Evolutionary conservation across 2,888 invertebrate genomes (phyloP).

Genomic region (Sminthurinus aureus): DNA sequence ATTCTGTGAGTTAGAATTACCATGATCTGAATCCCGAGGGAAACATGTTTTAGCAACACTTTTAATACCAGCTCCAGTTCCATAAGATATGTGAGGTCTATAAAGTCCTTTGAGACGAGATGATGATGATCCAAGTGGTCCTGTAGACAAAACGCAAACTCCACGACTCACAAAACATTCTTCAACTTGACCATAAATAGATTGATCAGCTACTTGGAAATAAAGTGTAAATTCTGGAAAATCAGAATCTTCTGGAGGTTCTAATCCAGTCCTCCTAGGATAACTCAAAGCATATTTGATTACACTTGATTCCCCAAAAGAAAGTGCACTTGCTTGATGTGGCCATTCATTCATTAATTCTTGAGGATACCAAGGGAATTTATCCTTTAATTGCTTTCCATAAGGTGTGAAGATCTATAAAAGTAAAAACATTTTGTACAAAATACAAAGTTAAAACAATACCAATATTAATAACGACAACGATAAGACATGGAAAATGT

Average conservation of each 20-base stretch:
- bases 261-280: constrained; percentile 55
- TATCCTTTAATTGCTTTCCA: constrained; percentile 52
- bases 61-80: constrained; percentile 55
- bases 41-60: constrained; percentile 52
- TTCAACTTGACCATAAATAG: constrained; percentile 42
- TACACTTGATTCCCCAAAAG: constrained; percentile 56
- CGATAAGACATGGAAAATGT: too few relatives aligned
- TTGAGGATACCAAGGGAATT: constrained; percentile 58
- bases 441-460: too few relatives aligned
- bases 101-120: constrained; percentile 57
- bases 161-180: constrained; percentile 55
- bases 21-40: constrained; percentile 18
- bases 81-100: constrained; percentile 55
- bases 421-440: too few relatives aligned
- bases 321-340: constrained; percentile 56
- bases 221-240: constrained; percentile 47
- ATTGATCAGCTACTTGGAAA: constrained; percentile 33
- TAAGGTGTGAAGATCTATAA: constrained; percentile 50
- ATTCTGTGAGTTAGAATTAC: neutral
- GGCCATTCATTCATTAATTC: constrained; percentile 58
- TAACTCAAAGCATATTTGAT: constrained; percentile 56
- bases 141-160: constrained; percentile 52
- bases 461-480: too few relatives aligned
- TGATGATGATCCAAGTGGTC: constrained; percentile 56
- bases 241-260: constrained; percentile 46